Base-by-base conservation (phyloP, 2,888 invertebrate species). In the Cerastoderma edule region DNA sequence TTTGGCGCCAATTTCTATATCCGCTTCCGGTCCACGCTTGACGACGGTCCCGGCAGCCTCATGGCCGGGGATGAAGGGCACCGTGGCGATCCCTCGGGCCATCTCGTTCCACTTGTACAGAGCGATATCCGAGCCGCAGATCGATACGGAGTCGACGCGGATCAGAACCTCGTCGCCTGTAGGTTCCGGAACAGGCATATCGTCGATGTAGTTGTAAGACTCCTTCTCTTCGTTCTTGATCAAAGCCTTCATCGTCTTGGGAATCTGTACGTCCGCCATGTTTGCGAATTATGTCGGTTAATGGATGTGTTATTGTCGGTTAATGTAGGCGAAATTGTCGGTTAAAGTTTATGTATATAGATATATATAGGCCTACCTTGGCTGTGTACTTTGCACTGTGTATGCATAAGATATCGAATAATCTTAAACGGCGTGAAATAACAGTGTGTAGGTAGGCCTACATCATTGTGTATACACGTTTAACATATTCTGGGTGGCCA, bases 11-110 rank as follows among this genome's bases (percentile, higher is more conserved):
- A 88, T 48, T 1, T 84, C 72, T n/a, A 91, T 71, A 24, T 74
- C 74, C n/a, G 88, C 88, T 30, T 88, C 81, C 16, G 90, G 89
- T 48, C 91, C 90, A 67, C 89, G 86, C 71, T 88, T 90, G 30
- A 91, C 89, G 46, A 91, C 91, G 6, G 89, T 89, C 10, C 91
- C 91, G 2, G 89, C 87, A 60, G 86, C 86, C 75, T 91, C 91
- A 78, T 91, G 91, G n/a, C 91, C 91, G 1, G 91, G 91, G 19
- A 88, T 88, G 68, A 91, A 91, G 0, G 91, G 91, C 3, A 90
- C 83, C 8, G 87, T 87, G 10, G 91, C 91, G 46, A 91, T 90
- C 6, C 87, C 86, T 27, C 84, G 83, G n/a, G 90, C 91, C 44
- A 89, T 83, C 6, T 85, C 78, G 67, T 88, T 88, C 90, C 90